Evolutionary conservation across 2,888 invertebrate species (phyloP), one percentile per base, ranked within the genome.

Genomic region (Drosophila antonietae): DNA sequence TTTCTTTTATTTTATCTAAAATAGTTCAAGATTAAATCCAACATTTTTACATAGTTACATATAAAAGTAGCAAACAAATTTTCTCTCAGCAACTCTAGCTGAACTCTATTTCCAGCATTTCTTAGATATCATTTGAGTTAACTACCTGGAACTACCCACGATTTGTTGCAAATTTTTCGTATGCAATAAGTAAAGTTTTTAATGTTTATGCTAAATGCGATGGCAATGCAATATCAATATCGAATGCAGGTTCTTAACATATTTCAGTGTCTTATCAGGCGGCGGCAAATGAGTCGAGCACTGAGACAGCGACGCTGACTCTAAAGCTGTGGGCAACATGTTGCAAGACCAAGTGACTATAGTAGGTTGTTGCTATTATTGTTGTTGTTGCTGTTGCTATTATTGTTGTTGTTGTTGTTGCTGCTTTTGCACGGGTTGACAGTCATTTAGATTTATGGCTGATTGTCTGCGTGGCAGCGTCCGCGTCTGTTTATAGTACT

Each of bases 361-460:
- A 83, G 85, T 89, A 74, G 86, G 83, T 67, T 80, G 80, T 63
- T 79, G 33, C n/a, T 79, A 68, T 41, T 35, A 18, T 10, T 28
- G 51, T 18, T 33, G n/a, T 20, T n/a, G 20, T 7, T 39, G 7
- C 8, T n/a, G n/a, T n/a, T n/a, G n/a, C n/a, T n/a, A n/a, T n/a
- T n/a, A n/a, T n/a, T n/a, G n/a, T n/a, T n/a, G n/a, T n/a, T n/a
- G n/a, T n/a, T 33, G 43, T 33, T 58, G 80, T 64, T 73, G 77
- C 43, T 56, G 73, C 28, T 64, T 69, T 57, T 61, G 77, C 83
- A 58, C 82, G 75, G 88, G 82, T 90, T 90, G 87, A 88, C 87
- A 88, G 90, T 88, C 87, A 88, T 88, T 88, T 88, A 88, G 87
- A 88, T 88, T 88, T 88, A 88, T 88, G 89, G 87, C 85, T 90